Base-by-base conservation (phyloP, 2,113 vertebrate genomes). In the Baryphthengus martii region DNA sequence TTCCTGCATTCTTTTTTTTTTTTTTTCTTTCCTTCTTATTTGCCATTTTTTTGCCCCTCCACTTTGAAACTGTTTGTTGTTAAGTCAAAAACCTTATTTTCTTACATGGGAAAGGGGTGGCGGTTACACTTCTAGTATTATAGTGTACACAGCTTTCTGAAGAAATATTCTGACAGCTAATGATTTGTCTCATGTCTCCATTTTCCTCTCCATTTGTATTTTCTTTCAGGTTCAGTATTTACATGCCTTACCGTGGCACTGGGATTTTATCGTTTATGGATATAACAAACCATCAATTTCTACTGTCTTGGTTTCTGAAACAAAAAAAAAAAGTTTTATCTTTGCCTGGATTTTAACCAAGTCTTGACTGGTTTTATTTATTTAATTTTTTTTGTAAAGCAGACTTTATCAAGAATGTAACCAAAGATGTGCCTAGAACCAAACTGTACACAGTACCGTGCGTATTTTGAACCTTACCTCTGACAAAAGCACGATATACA, bases 191-290 rank as follows among this genome's bases (percentile, higher is more conserved):
- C 25, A 47, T 82, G 23, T 88, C 65, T 40, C 29, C 21, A 4
- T 83, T 78, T 95, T 61, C 28, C n/a, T 47, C 55, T 47, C 26
- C 3, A 3, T 68, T 89, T 96, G 33, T 85, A 15, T 90, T 92
- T 85, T 95, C 75, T 97, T 97, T 39, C 95, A 98, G 98, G 98
- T 91, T 98, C 98, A 72, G 44, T 98, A 92, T 98, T 98, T 96
- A 98, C 98, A 21, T 98, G 98, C 95, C 98, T 98, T 89, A 98
- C 98, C 18, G 97, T 98, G 90, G 98, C 97, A 75, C 97, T 98
- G 91, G 98, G 98, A 97, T 98, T 98, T 98, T 98, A 98, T 83
- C 98, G 98, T 61, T 97, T 98, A 39, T 98, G 98, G 98, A 97
- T 98, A 44, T 98, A 96, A 96, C 74, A 83, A 96, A 96, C 21